Evolutionary conservation across 2,797 vertebrate species (phyloP), one percentile per base, ranked within the genome.

Genomic region (Thunnus albacares): DNA sequence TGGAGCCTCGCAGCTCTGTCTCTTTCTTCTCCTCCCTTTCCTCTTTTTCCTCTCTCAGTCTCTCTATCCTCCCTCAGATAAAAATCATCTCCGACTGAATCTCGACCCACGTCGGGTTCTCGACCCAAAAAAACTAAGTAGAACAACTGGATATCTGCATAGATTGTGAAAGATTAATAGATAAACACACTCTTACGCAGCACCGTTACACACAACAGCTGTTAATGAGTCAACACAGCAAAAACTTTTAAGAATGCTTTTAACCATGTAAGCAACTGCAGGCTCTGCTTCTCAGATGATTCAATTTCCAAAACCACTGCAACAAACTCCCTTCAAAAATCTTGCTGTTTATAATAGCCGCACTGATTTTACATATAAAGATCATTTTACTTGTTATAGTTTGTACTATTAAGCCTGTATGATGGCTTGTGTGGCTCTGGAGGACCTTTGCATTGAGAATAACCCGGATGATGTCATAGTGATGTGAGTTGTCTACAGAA

Each of bases 1-100:
- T 87, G 87, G 75, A 81, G 79, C 43, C 55, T 53, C 26, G 90
- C 81, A 64, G 51, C 47, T 70, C 58, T 20, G 11, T 45, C 53
- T 26, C 13, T 59, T 14, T 62, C 53, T 55, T 57, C 57, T 43
- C 13, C 41, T 43, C 41, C 13, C 41, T 43, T 43, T 43, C 13
- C 41, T 43, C 13, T 14, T 14, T 43, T 43, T 43, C 10, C 41
- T 33, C 14, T 9, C 15, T 59, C 30, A 59, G 0, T 13, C 9
- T 14, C 6, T 69, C 41, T 41, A 15, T 43, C 47, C 47, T 64
- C 20, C 71, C 45, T 61, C 26, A 24, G 17, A 43, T 63, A 30
- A 72, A 64, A 60, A 77, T 68, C 49, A 14, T 5, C 33, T 57
- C 61, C 61, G 58, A 20, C 26, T 67, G 41, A 58, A 75, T 30